Base-by-base conservation (phyloP, 64 coral and sea anemone genomes). In the Catalaphyllia jardinei region DNA sequence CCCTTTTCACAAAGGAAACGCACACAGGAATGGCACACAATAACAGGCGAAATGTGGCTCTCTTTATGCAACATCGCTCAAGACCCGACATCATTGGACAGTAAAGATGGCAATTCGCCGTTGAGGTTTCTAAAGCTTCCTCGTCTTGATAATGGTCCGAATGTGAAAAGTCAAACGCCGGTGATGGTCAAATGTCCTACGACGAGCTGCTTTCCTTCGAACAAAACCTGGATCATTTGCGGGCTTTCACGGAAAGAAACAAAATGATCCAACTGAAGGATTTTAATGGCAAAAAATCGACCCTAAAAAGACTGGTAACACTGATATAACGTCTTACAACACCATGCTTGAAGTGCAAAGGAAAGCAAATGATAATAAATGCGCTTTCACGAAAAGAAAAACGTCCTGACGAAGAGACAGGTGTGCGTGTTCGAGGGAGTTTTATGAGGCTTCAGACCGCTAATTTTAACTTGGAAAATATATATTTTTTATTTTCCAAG, bases 381-480 rank as follows among this genome's bases (percentile, higher is more conserved):
- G 65, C 65, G 9, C 65, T 27, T 10, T 0, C 9, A 46, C 39
- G 24, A 0, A 22, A 25, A n/a, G 8, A 69, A n/a, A 24, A 0
- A 25, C 9, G 10, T 22, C 33, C 38, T 49, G 39, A 24, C 20
- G 35, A 85, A 71, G 61, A 79, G 39, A 79, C 73, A 52, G 69
- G 57, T 14, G 75, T 29, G 5, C 74, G 82, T 30, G 79, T 91
- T 10, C 89, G 79, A 4, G 72, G 64, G 20, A 61, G 81, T 74
- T 92, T 71, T 81, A 39, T 10, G 49, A 87, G 49, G 60, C 83
- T 38, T 76, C 87, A 22, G 83, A 92, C 62, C 16, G 18, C 10
- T 63, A 87, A 20, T 92, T 87, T 72, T 87, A 35, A 35, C 33
- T 1, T 35, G 33, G 33, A 35, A 35, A 35, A n/a, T n/a, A n/a